These are phyloP conservation scores for Drosophila ogumai DNA, from an alignment of 1,140 invertebrate species.

Conservation along the genomic window DNA sequence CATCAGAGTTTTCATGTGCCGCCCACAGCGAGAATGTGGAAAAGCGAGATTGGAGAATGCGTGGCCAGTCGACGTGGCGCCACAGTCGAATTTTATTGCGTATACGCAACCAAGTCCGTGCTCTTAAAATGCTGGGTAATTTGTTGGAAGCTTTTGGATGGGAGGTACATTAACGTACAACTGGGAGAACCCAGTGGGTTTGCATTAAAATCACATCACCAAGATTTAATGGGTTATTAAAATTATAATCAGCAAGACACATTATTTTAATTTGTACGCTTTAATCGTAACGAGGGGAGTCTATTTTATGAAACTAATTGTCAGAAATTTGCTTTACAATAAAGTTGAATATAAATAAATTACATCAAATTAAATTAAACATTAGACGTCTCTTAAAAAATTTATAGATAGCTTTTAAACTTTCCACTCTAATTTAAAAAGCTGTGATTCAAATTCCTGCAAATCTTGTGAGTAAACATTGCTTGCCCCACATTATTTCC, in stretches of 20 bases:
- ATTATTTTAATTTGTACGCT: background rate
- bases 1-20: constrained; percentile 49
- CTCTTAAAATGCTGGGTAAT: constrained; percentile 17
- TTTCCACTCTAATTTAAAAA: too few species aligned
- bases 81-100: constrained; percentile 58
- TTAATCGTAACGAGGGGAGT: background rate
- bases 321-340: background rate
- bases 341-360: background rate
- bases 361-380: too few species aligned
- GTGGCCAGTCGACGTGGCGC: constrained; percentile 64
- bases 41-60: constrained; percentile 25
- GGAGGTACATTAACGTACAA: constrained; percentile 3
- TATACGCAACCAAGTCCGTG: constrained; percentile 43
- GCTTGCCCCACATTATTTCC: background rate
- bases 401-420: background rate
- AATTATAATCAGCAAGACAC: background rate
- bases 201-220: constrained; percentile 8
- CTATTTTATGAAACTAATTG: background rate
- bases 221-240: constrained; percentile 9
- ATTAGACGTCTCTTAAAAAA: too few species aligned
- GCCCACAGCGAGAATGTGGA: constrained; percentile 13
- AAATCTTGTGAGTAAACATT: background rate
- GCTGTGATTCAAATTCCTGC: background rate
- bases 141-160: background rate
- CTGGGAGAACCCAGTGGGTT: background rate